phyloP scores from a whole-genome alignment of 2,113 vertebrate genomes.

The Callipepla californica region DNA sequence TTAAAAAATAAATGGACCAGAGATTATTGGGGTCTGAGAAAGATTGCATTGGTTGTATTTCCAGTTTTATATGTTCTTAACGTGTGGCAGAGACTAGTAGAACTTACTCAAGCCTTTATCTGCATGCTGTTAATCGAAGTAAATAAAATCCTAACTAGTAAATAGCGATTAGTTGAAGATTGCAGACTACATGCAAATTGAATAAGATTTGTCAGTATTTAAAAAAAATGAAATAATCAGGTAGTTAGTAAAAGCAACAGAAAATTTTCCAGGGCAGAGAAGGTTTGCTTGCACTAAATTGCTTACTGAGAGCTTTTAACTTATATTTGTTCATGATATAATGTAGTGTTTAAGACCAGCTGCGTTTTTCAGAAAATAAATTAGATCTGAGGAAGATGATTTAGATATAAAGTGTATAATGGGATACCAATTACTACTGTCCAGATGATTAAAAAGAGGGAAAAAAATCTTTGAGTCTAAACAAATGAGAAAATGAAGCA shows the following conservation, averaged over 20 bases:
- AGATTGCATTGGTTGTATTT: not conserved
- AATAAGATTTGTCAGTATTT: not conserved
- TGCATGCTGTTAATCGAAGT: not conserved
- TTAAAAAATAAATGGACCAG: no score
- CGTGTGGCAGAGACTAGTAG: not conserved
- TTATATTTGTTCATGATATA: not conserved
- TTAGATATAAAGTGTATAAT: not conserved
- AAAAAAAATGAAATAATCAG: not conserved
- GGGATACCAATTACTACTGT: not conserved
- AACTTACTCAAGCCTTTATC: not conserved
- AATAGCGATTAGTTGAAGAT: not conserved
- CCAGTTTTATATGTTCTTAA: not conserved
- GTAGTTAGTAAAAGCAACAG: not conserved
- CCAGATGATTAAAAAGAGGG: not conserved
- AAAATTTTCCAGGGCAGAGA: not conserved
- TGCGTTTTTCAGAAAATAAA: not conserved
- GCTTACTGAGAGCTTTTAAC: not conserved
- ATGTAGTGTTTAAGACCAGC: not conserved
- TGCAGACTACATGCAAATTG: not conserved
- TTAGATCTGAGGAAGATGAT: conserved; percentile 12
- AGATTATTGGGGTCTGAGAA: not conserved
- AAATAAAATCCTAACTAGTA: not conserved
- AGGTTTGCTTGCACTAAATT: not conserved
- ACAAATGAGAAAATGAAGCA: not conserved
- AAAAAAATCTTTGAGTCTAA: conserved; percentile 1